These are phyloP conservation scores for Pseudoips prasinana DNA, from an alignment of 2,888 invertebrate genomes.

Conservation along the genomic window DNA sequence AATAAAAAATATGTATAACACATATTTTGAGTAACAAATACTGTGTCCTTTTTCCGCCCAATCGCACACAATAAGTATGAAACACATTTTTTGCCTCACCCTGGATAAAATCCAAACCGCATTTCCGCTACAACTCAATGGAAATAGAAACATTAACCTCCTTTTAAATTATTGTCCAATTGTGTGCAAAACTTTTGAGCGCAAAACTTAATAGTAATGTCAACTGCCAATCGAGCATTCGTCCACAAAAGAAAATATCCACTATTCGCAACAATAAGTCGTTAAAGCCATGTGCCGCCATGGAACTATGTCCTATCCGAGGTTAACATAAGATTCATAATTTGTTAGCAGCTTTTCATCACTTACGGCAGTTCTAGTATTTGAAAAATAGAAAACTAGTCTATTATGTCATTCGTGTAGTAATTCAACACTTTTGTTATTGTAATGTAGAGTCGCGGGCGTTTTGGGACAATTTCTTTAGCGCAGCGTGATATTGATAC, in stretches of 20 bases:
- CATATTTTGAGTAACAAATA: too few relatives aligned
- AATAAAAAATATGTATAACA: too few relatives aligned
- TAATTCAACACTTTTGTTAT: slow-evolving; percentile 26
- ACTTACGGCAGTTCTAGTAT: too few relatives aligned
- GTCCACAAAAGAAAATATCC: too few relatives aligned
- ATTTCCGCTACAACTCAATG: slow-evolving; percentile 1
- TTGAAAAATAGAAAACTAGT: too few relatives aligned
- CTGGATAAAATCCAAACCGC: neutral
- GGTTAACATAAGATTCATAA: too few relatives aligned
- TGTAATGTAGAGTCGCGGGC: slow-evolving; percentile 25
- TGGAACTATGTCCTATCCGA: too few relatives aligned
- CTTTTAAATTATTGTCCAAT: slow-evolving; percentile 18
- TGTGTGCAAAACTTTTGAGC: slow-evolving; percentile 2
- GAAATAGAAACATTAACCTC: slow-evolving; percentile 17
- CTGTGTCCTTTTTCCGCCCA: too few relatives aligned
- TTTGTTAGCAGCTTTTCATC: too few relatives aligned
- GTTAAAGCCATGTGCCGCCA: too few relatives aligned
- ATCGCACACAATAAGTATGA: too few relatives aligned
- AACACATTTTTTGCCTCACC: neutral
- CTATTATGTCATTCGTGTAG: slow-evolving; percentile 1
- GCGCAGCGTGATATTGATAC: slow-evolving; percentile 40
- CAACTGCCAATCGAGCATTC: slow-evolving; percentile 35
- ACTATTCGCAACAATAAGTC: too few relatives aligned
- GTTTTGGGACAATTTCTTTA: slow-evolving; percentile 32
- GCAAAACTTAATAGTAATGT: slow-evolving; percentile 29